phyloP scores from a whole-genome alignment of 30 jellyfish, hydroid and myxozoan species.

The Rhopilema esculentum region DNA sequence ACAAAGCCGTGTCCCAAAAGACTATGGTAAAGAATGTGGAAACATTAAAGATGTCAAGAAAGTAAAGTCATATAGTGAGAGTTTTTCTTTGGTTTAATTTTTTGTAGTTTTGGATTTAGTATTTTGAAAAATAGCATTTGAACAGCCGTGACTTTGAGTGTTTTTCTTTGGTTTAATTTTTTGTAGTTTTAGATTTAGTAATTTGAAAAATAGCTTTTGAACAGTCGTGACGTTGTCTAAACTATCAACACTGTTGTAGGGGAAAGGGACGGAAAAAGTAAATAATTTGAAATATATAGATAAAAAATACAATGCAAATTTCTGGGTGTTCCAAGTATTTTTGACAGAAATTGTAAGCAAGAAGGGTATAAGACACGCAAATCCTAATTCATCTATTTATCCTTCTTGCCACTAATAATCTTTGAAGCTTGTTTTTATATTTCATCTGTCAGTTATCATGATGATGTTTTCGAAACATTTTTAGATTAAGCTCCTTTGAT shows the following conservation, averaged over 20 bases:
- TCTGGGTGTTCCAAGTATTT: no score
- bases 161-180: not conserved
- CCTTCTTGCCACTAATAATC: no score
- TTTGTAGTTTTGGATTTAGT: not conserved
- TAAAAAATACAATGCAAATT: no score
- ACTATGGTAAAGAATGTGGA: slow-evolving; percentile 57
- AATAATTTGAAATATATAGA: no score
- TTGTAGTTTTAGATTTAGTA: not conserved
- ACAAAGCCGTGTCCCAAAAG: slow-evolving; percentile 42
- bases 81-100: not conserved
- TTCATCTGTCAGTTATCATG: no score
- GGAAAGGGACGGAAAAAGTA: no score
- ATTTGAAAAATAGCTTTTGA: not conserved
- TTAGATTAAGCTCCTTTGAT: no score
- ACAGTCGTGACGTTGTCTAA: not conserved
- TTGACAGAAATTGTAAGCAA: no score
- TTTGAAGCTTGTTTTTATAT: no score
- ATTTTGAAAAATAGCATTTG: not conserved
- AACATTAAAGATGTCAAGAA: not conserved
- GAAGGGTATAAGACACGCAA: no score
- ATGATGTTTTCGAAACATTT: not conserved
- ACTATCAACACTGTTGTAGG: no score
- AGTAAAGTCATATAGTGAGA: slow-evolving; percentile 26
- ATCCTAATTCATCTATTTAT: no score
- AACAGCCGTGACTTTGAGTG: slow-evolving; percentile 8